phyloP scores from a whole-genome alignment of 2,797 vertebrate species.

The Intellagama lesueurii region DNA sequence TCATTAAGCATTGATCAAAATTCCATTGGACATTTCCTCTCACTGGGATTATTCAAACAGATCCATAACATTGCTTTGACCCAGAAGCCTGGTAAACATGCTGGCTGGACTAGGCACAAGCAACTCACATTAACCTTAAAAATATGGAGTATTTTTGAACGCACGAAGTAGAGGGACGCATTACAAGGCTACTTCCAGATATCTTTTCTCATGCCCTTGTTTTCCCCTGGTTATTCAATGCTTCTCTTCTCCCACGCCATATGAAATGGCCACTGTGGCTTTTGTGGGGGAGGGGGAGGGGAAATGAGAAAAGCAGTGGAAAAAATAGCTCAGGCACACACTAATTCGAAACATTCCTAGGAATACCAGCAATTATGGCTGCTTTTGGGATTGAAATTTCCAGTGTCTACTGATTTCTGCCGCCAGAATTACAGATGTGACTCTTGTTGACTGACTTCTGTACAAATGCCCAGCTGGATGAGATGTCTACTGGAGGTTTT shows the following conservation, averaged over 20 bases:
- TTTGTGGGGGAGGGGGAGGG: neutral
- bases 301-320: conserved; percentile 8
- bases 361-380: conserved; percentile 26
- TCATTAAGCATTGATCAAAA: neutral
- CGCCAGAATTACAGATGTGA: conserved; percentile 36
- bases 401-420: conserved; percentile 55
- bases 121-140: neutral
- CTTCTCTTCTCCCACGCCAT: conserved; percentile 53
- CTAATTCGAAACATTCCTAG: conserved; percentile 30
- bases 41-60: neutral
- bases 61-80: neutral
- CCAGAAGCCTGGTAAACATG: neutral
- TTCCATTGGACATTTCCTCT: neutral
- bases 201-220: conserved; percentile 63
- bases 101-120: neutral
- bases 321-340: conserved; percentile 53
- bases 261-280: conserved; percentile 33
- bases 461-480: neutral
- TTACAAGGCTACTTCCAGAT: conserved; percentile 28
- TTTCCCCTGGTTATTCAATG: conserved; percentile 40
- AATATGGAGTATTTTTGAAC: conserved; percentile 4
- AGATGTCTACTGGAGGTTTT: conserved; percentile 7
- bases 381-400: conserved; percentile 54
- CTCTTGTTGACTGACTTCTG: conserved; percentile 24
- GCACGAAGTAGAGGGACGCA: neutral